phyloP scores from a whole-genome alignment of 2,888 invertebrate species.

The Polietes domitor region DNA sequence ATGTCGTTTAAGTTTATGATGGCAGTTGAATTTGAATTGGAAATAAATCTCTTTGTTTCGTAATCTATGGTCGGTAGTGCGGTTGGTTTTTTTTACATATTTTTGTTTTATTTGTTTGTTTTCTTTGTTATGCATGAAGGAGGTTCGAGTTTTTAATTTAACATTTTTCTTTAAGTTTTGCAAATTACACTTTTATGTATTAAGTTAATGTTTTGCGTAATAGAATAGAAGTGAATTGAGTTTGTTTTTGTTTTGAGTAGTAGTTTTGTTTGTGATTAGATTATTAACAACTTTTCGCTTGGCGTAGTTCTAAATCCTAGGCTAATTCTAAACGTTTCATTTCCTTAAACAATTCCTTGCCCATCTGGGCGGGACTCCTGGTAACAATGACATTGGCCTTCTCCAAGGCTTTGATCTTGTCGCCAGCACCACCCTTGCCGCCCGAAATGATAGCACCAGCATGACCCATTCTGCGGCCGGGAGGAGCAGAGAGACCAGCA shows the following conservation, averaged over 20 bases:
- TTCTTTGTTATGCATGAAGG: conserved; percentile 13
- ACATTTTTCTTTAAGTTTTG: conserved; percentile 14
- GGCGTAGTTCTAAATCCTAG: conserved; percentile 77
- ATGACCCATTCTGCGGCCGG: conserved; percentile 99
- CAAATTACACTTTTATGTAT: conserved; percentile 27
- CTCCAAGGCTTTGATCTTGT: conserved; percentile 97
- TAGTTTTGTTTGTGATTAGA: conserved; percentile 36
- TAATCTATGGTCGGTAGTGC: neutral
- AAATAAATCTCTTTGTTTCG: conserved; percentile 53
- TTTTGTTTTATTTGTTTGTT: neutral
- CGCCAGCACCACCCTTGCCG: conserved; percentile 98
- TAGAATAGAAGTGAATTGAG: conserved; percentile 4
- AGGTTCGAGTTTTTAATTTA: conserved; percentile 28
- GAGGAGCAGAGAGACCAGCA: conserved; percentile 98
- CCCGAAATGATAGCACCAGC: conserved; percentile 99
- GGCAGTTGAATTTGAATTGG: conserved; percentile 46
- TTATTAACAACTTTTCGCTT: conserved; percentile 62
- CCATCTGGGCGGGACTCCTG: conserved; percentile 97
- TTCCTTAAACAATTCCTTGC: conserved; percentile 92
- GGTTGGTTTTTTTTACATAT: conserved; percentile 2
- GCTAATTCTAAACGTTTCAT: conserved; percentile 90
- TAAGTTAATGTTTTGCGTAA: conserved; percentile 25
- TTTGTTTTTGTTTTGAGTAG: conserved; percentile 41
- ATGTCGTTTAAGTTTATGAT: neutral
- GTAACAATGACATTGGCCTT: conserved; percentile 97